phyloP scores from a whole-genome alignment of 2,797 vertebrate genomes.

The Melanotaenia boesemani region DNA sequence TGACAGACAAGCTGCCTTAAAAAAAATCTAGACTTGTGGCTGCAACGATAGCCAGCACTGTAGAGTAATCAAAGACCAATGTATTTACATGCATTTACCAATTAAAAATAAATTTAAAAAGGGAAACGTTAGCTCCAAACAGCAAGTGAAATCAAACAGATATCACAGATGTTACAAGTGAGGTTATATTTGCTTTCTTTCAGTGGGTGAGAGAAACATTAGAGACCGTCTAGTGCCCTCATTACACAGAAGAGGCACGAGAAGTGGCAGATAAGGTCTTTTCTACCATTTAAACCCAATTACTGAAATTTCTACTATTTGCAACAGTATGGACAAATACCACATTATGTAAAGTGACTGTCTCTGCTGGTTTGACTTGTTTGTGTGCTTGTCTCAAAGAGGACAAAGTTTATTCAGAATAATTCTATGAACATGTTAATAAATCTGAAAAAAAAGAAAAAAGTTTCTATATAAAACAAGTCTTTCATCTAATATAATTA shows the following conservation, averaged over 20 bases:
- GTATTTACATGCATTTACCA: constrained; percentile 16
- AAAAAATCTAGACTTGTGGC: constrained; percentile 8
- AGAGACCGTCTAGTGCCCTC: constrained; percentile 28
- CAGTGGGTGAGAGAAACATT: constrained; percentile 56
- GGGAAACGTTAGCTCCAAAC: constrained; percentile 13
- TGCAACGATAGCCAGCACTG: not conserved
- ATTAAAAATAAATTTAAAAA: not conserved
- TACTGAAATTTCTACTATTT: not conserved
- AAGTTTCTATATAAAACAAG: no score
- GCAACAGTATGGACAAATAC: not conserved
- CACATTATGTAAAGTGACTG: not conserved
- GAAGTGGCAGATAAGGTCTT: not conserved
- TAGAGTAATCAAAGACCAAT: constrained; percentile 20
- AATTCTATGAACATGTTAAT: no score
- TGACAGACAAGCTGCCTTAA: constrained; percentile 42
- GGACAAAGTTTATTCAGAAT: no score
- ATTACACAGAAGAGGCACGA: not conserved
- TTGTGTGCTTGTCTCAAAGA: not conserved
- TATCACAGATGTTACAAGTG: constrained; percentile 58
- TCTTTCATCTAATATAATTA: not conserved
- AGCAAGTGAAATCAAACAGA: constrained; percentile 34
- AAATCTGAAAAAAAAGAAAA: not conserved
- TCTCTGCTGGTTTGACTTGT: not conserved
- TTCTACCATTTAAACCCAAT: not conserved
- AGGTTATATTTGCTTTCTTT: constrained; percentile 75